phyloP scores from a whole-genome alignment of 2,888 invertebrate species.

The Sesia apiformis region DNA sequence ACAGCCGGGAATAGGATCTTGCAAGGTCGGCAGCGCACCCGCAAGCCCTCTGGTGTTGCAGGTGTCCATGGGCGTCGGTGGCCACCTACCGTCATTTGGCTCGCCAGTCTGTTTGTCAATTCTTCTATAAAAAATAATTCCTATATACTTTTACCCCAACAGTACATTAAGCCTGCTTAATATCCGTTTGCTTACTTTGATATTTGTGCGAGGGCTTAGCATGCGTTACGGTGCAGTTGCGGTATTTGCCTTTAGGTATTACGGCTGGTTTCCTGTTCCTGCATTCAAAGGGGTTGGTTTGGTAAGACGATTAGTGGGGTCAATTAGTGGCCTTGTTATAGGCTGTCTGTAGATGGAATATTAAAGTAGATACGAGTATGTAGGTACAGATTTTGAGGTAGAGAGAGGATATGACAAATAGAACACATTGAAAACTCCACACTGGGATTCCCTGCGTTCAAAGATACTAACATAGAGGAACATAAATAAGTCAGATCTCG shows the following conservation, averaged over 20 bases:
- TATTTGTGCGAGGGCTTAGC: conserved; percentile 58
- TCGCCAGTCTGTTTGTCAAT: background rate
- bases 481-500: too few relatives aligned
- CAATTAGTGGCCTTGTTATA: conserved; percentile 39
- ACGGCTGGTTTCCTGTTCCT: conserved; percentile 15
- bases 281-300: conserved; percentile 36
- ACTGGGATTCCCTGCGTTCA: too few relatives aligned
- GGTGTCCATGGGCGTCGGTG: too few relatives aligned
- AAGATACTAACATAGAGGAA: too few relatives aligned
- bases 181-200: conserved; percentile 57
- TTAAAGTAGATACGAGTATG: background rate
- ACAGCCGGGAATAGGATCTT: too few relatives aligned
- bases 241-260: conserved; percentile 41
- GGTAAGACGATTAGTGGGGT: conserved; percentile 43
- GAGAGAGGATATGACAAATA: too few relatives aligned
- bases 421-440: too few relatives aligned
- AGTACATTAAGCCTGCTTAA: conserved; percentile 48
- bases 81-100: too few relatives aligned
- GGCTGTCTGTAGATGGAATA: conserved; percentile 12
- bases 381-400: too few relatives aligned
- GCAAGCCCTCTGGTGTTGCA: too few relatives aligned
- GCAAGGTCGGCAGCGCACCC: too few relatives aligned
- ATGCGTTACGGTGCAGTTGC: conserved; percentile 24
- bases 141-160: conserved; percentile 12
- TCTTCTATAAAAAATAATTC: background rate